A percentile compares a stretch with the other conserved stretches of the same genome.
Evolutionary conservation across 92 coral and sea anemone genomes (phyloP).

Genomic region (Paramuricea clavata): DNA sequence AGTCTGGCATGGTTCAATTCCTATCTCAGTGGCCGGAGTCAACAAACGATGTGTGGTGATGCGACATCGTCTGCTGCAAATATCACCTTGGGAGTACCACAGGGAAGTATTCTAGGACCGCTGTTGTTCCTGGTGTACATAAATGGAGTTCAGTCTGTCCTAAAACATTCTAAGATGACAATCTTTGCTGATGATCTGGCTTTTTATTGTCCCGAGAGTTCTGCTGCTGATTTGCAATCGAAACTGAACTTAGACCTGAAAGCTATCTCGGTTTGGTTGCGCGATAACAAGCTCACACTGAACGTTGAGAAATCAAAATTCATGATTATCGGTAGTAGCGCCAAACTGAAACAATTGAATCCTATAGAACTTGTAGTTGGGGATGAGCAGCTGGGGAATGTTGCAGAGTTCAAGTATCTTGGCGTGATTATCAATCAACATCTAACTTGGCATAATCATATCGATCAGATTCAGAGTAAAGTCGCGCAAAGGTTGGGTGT

Average conservation of each 20-base stretch:
- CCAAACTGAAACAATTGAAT: constrained; percentile 23
- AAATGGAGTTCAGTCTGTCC: constrained; percentile 44
- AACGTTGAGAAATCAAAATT: constrained; percentile 39
- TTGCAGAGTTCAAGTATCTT: not conserved
- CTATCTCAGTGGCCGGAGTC: constrained; percentile 44
- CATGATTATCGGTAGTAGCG: constrained; percentile 41
- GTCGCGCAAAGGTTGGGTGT: constrained; percentile 31
- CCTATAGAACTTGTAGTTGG: constrained; percentile 34
- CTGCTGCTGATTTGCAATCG: too few species aligned
- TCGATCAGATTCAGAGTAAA: constrained; percentile 13
- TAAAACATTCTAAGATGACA: constrained; percentile 52
- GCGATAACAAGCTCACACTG: constrained; percentile 45
- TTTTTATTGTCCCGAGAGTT: constrained; percentile 41
- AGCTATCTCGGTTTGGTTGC: constrained; percentile 42
- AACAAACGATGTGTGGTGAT: constrained; percentile 53
- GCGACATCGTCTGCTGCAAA: constrained; percentile 30
- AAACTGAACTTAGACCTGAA: constrained; percentile 30
- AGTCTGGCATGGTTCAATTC: constrained; percentile 44
- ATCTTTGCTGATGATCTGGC: constrained; percentile 64
- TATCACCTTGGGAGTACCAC: constrained; percentile 46
- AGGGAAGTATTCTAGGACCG: constrained; percentile 58
- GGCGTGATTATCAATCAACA: constrained; percentile 43
- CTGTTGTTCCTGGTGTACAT: constrained; percentile 30
- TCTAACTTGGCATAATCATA: constrained; percentile 49
- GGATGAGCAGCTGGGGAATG: constrained; percentile 34